These are phyloP conservation scores for Hyppa rectilinea DNA, from an alignment of 2,888 invertebrate species.

Conservation along the genomic window DNA sequence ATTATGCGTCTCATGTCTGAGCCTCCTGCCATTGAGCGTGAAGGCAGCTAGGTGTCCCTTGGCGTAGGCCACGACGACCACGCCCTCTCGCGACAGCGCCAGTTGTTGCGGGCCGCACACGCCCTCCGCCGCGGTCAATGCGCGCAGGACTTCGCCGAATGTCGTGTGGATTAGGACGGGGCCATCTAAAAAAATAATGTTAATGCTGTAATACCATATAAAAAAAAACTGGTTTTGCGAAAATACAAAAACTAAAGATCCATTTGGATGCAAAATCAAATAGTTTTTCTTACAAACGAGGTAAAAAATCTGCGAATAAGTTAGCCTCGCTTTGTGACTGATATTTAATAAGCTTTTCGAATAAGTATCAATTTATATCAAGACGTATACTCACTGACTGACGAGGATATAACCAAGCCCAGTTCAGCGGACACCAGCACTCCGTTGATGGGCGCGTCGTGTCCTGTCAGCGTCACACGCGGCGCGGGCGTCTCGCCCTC, in stretches of 20 bases:
- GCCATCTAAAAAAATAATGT: constrained; percentile 92
- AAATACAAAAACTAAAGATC: not conserved
- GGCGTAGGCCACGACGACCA: constrained; percentile 98
- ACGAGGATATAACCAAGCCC: constrained; percentile 99
- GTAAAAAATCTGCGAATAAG: not conserved
- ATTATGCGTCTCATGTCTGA: constrained; percentile 97
- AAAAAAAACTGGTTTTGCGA: not conserved
- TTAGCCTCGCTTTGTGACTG: not conserved
- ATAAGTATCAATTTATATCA: not conserved
- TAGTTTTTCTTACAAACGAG: no score
- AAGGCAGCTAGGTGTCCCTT: constrained; percentile 97
- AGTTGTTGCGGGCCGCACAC: constrained; percentile 96
- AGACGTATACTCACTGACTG: constrained; percentile 83
- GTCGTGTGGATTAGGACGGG: constrained; percentile 99
- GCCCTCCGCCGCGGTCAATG: constrained; percentile 94
- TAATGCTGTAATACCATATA: not conserved
- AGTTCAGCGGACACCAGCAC: constrained; percentile 99
- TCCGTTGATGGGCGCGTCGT: constrained; percentile 98
- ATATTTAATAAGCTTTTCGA: not conserved
- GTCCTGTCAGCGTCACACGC: constrained; percentile 98
- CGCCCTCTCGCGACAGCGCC: constrained; percentile 98
- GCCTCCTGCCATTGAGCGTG: constrained; percentile 97
- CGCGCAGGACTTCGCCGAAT: constrained; percentile 98
- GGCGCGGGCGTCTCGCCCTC: constrained; percentile 99
- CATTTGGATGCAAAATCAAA: not conserved